phyloP scores from a whole-genome alignment of 2,888 invertebrate species.

The Diaperis boleti region DNA sequence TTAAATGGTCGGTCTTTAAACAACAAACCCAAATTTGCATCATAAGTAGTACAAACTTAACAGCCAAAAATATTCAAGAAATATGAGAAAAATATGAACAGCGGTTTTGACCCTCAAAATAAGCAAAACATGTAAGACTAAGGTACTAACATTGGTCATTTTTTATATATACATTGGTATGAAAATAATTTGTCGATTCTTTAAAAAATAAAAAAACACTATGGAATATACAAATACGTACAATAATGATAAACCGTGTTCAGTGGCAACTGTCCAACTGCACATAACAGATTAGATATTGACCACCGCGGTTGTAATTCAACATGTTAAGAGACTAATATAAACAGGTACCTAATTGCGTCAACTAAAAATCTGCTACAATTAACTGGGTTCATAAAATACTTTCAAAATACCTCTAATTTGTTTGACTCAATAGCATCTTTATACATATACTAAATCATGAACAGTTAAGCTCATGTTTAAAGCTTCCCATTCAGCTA shows the following conservation, averaged over 20 bases:
- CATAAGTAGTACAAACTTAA: constrained; percentile 26
- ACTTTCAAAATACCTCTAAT: background rate
- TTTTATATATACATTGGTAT: constrained; percentile 30
- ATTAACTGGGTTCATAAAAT: constrained; percentile 9
- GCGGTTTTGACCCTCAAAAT: background rate
- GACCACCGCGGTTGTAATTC: too few relatives aligned
- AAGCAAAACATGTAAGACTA: constrained; percentile 18
- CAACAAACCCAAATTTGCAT: constrained; percentile 23
- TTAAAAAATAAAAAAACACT: constrained; percentile 10
- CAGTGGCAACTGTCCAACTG: too few relatives aligned
- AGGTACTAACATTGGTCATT: constrained; percentile 35
- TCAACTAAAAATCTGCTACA: background rate
- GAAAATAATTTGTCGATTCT: constrained; percentile 33
- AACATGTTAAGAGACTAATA: too few relatives aligned
- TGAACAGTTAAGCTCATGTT: constrained; percentile 26
- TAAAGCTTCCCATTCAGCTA: constrained; percentile 20
- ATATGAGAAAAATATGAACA: background rate
- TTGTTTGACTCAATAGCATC: background rate
- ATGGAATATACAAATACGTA: background rate
- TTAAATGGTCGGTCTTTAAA: background rate
- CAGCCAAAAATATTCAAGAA: background rate
- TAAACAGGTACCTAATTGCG: constrained; percentile 22
- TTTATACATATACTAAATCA: constrained; percentile 2
- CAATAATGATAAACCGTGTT: too few relatives aligned
- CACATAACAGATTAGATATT: too few relatives aligned